Evolutionary conservation across 2,888 invertebrate genomes (phyloP), one percentile per base, ranked within the genome.

Genomic region (Conchocele bisecta): DNA sequence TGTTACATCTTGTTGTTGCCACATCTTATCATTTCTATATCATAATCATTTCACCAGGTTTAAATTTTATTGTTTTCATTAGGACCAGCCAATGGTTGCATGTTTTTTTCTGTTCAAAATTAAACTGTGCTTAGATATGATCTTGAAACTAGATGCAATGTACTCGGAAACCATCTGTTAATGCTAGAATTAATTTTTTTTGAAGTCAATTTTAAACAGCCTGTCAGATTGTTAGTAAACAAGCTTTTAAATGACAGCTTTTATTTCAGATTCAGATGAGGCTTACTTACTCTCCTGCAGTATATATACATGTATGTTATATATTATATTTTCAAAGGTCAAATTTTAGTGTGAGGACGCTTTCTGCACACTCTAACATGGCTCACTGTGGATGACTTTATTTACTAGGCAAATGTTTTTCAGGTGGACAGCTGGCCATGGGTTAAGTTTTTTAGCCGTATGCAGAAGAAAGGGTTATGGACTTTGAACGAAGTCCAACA

Each of bases 341-440:
- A n/a, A n/a, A n/a, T n/a, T n/a, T n/a, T n/a, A n/a, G n/a, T n/a
- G n/a, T n/a, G n/a, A n/a, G n/a, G n/a, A n/a, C n/a, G n/a, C n/a
- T n/a, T n/a, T n/a, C n/a, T n/a, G n/a, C n/a, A n/a, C n/a, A n/a
- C n/a, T n/a, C n/a, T n/a, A n/a, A 41, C 42, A 41, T 41, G 42
- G 42, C 42, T 41, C 42, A 41, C 15, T 41, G 42, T 41, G 42
- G 42, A 13, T 41, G 15, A 41, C 42, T 41, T 41, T 41, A 41
- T 41, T 41, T 7, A n/a, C n/a, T n/a, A n/a, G n/a, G n/a, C n/a
- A n/a, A n/a, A 48, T 48, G 20, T 20, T 48, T 48, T 42, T 46
- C 20, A 48, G 37, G 60, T 61, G 50, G 51, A 61, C 26, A 17
- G 29, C 17, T 61, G 60, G 51, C 60, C 60, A 51, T 61, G 60